Base-by-base conservation (phyloP, 1,140 invertebrate genomes). In the Temnothorax longispinosus region DNA sequence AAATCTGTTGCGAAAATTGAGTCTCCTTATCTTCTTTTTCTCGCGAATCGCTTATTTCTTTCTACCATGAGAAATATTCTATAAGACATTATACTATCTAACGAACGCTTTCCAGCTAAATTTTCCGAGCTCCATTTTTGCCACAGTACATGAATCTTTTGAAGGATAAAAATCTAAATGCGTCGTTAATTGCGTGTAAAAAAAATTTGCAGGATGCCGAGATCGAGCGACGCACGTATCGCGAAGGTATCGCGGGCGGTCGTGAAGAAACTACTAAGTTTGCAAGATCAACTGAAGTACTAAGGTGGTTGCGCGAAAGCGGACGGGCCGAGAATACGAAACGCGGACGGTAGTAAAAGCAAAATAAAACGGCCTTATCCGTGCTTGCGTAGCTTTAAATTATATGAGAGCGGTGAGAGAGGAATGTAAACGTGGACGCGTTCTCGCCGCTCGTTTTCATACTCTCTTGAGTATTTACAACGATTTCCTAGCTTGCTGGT, bases 251-350 rank as follows among this genome's bases (percentile, higher is more conserved):
- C 4, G 27, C 8, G 27, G 41, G 58, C 50, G 18, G 54, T 38
- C 47, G 15, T 35, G 67, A 72, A 41, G 74, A 80, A 78, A 89
- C 89, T 85, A 85, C 67, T 52, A 87, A 90, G 88, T 90, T 90
- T 87, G 88, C 75, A 89, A 90, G 89, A 90, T 90, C 88, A 89
- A 90, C 89, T 87, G 85, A 90, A 90, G 89, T 89, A 89, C 80
- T 86, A 60, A 38, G 86, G 86, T 56, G 88, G 89, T 90, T 90
- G 89, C 56, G 77, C 60, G 85, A 87, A 90, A 87, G 88, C 84
- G 62, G 72, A 38, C 85, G 85, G 60, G n/a, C 74, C 78, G 88
- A 81, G 89, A 90, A 90, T 90, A 90, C 89, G 88, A 90, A 90
- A 86, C 75, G 88, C n/a, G 85, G 78, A 85, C n/a, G 85, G 78